A percentile compares a stretch with the other conserved stretches of the same genome.
These are phyloP conservation scores for Trogon surrucura DNA, from an alignment of 2,113 vertebrate species.

Conservation along the genomic window DNA sequence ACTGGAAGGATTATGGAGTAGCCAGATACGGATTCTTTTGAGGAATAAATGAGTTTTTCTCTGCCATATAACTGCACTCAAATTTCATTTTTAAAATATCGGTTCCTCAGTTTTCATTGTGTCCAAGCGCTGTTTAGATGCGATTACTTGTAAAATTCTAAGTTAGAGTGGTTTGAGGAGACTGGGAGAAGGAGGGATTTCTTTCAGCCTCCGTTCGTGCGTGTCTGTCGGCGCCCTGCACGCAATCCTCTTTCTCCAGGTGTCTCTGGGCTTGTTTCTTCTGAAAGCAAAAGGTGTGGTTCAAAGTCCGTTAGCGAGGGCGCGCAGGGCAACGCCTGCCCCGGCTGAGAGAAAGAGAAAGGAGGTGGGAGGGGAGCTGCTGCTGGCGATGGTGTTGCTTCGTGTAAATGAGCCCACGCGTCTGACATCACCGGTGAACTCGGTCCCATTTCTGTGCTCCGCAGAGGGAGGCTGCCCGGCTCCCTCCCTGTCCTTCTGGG, in stretches of 20 bases:
- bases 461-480: neutral
- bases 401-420: fast-evolving
- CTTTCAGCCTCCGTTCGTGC: neutral
- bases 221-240: fast-evolving
- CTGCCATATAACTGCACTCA: neutral
- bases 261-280: neutral
- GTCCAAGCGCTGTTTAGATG: neutral
- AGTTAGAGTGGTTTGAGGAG: neutral
- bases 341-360: neutral
- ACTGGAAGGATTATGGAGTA: neutral
- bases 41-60: neutral
- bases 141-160: too few relatives aligned
- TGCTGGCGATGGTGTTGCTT: neutral
- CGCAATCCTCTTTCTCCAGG: fast-evolving
- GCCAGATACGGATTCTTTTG: neutral
- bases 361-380: neutral
- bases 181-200: fast-evolving
- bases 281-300: neutral
- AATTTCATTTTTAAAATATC: neutral
- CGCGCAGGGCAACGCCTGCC: neutral
- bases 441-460: fast-evolving
- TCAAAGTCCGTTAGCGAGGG: neutral
- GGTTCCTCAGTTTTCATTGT: neutral
- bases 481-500: neutral
- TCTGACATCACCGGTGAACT: neutral